Evolutionary conservation across 2,797 vertebrate species (phyloP).

Genomic region (Antennarius maculatus): DNA sequence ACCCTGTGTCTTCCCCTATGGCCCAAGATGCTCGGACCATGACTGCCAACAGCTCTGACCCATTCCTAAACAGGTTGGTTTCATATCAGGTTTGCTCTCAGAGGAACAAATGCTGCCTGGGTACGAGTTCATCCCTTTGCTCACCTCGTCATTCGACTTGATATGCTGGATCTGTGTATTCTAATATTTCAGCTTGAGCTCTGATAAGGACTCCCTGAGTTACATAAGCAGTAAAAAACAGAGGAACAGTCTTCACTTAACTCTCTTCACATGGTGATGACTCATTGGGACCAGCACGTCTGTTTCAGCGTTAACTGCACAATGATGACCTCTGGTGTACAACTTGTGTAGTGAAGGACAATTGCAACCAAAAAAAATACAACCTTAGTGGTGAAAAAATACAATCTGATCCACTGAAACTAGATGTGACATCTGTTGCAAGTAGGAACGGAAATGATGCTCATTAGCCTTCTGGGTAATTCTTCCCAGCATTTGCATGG

Average conservation of each 20-base stretch:
- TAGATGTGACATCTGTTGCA: not conserved
- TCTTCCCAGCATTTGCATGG: constrained; percentile 9
- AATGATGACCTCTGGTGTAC: constrained; percentile 69
- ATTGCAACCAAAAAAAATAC: constrained; percentile 2
- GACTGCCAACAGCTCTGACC: constrained; percentile 98
- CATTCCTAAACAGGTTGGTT: constrained; percentile 98
- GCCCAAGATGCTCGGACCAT: constrained; percentile 96
- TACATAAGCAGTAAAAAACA: constrained; percentile 69
- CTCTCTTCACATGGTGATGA: constrained; percentile 74
- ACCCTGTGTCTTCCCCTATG: constrained; percentile 94
- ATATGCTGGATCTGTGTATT: constrained; percentile 20
- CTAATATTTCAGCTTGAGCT: constrained; percentile 21
- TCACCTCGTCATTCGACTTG: constrained; percentile 8
- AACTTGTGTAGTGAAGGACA: constrained; percentile 6
- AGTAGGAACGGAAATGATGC: not conserved
- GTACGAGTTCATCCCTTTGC: not conserved
- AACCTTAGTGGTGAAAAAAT: not conserved
- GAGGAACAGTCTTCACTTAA: constrained; percentile 58
- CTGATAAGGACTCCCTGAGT: constrained; percentile 46
- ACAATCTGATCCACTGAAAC: not conserved
- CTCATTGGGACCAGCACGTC: constrained; percentile 53
- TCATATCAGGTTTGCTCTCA: not conserved
- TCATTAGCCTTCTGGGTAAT: constrained; percentile 27
- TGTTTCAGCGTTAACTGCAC: constrained; percentile 34
- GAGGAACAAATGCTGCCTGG: not conserved